Evolutionary conservation across 2,888 invertebrate species (phyloP), one percentile per base, ranked within the genome.

Genomic region (Agrochola lota): DNA sequence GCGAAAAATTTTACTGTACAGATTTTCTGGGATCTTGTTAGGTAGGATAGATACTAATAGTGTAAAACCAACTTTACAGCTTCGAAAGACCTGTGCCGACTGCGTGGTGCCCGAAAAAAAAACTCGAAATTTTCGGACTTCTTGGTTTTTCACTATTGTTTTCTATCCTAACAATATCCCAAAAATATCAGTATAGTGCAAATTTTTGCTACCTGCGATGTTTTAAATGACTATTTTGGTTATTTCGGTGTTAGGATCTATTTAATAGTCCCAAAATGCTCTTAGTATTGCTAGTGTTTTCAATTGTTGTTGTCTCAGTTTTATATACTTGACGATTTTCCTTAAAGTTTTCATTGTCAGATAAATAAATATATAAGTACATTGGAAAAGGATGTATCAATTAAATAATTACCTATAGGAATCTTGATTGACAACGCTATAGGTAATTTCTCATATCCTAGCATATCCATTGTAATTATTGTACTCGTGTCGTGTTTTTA

Each of bases 401-500:
- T 70, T 76, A 62, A 73, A 70, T 77, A 77, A 79, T 75, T 72
- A 69, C 7, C 0, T 23, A 67, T 20, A 72, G 11, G 67, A 71
- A 77, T 79, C 71, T 77, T 79, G 84, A 81, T 71, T 79, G 84
- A 81, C 77, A 85, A 60, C 40, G 59, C 64, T 70, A 74, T 62
- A 78, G 68, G 49, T 74, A 55, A 80, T 78, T 76, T 78, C 57
- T 77, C 64, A n/a, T 63, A 67, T 87, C 86, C 79, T 87, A 80
- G 81, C 80, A 68, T 6, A 30, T 40, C 77, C 43, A 84, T 82
- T 85, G 79, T 87, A 55, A 57, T 74, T 8, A 68, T 70, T 43
- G 52, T 74, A 55, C 40, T 71, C 4, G 30, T 26, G 40, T 49
- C 4, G 6, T 62, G 68, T 84, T 85, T 87, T 85, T 80, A 52